These are phyloP conservation scores for Anguilla obscura DNA, from an alignment of 2,797 vertebrate species.

Conservation along the genomic window DNA sequence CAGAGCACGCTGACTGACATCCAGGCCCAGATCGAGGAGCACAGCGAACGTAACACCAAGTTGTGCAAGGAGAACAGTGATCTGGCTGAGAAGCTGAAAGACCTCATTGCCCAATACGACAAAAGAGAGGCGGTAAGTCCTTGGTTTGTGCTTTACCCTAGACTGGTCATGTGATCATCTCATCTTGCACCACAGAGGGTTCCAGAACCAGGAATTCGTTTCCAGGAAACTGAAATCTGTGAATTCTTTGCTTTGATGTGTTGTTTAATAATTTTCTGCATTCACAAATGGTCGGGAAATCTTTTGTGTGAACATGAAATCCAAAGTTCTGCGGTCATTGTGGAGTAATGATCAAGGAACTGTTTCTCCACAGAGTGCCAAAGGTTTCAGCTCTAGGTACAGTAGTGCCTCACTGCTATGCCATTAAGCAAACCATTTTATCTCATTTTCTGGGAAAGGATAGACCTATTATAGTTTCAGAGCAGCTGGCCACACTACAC, in stretches of 20 bases:
- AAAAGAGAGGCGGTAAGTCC: slow-evolving; percentile 86
- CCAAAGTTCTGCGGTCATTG: not conserved
- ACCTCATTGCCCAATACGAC: slow-evolving; percentile 94
- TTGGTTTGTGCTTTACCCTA: slow-evolving; percentile 26
- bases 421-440: not conserved
- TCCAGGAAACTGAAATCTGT: too few species aligned
- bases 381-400: not conserved
- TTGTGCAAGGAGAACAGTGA: slow-evolving; percentile 94
- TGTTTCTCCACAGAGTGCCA: not conserved
- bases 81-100: slow-evolving; percentile 93
- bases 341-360: not conserved
- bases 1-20: slow-evolving; percentile 93
- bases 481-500: not conserved
- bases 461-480: not conserved
- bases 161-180: not conserved
- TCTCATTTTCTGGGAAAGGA: not conserved
- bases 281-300: too few species aligned
- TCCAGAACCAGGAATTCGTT: not conserved
- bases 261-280: too few species aligned
- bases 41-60: slow-evolving; percentile 92
- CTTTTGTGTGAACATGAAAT: not conserved
- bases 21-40: slow-evolving; percentile 95
- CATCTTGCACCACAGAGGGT: not conserved
- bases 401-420: not conserved
- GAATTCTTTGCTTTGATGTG: too few species aligned